These are phyloP conservation scores for Notamacropus eugenii DNA, from an alignment of 2,797 vertebrate species.

Conservation along the genomic window DNA sequence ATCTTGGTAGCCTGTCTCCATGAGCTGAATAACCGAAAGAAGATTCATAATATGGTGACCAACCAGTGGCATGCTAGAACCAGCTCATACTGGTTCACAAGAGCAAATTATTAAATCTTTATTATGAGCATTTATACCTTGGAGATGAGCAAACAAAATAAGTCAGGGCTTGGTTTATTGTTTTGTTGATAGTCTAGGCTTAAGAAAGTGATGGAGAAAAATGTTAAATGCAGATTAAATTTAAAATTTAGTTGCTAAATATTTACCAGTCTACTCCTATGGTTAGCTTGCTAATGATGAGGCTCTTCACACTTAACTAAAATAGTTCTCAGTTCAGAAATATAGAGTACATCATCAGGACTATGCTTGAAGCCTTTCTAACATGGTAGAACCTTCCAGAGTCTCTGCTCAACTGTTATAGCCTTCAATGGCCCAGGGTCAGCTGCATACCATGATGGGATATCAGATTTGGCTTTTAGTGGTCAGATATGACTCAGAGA, in stretches of 20 bases:
- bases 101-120: neutral
- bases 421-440: neutral
- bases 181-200: neutral
- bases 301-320: neutral
- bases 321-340: neutral
- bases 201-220: neutral
- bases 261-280: neutral
- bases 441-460: neutral
- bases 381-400: neutral
- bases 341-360: neutral
- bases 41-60: neutral
- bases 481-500: neutral
- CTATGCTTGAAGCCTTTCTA: neutral
- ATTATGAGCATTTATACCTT: neutral
- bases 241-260: neutral
- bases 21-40: neutral
- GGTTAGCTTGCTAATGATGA: neutral
- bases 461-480: neutral
- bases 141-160: neutral
- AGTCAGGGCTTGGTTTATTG: neutral
- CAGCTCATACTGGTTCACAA: neutral
- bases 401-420: neutral
- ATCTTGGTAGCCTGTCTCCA: neutral
- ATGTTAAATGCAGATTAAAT: neutral
- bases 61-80: neutral